These are phyloP conservation scores for Matsumurasca onukii DNA, from an alignment of 1,140 invertebrate genomes.

Conservation along the genomic window DNA sequence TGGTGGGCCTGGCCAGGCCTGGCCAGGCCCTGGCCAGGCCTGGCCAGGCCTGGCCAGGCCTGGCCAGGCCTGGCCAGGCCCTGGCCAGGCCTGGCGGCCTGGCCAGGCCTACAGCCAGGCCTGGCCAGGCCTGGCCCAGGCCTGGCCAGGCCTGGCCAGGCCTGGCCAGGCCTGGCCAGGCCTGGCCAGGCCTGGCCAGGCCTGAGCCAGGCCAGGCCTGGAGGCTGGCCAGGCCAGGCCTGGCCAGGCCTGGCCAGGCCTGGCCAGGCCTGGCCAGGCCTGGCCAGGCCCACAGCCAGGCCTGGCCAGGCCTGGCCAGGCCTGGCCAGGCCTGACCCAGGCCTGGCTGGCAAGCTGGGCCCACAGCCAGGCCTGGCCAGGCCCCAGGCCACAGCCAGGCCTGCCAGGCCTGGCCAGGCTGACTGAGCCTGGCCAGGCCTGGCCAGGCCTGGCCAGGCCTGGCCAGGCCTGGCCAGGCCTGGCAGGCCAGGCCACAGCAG, in stretches of 20 bases:
- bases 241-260: neutral
- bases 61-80: constrained; percentile 3
- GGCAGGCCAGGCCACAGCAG: no score
- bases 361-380: constrained; percentile 4
- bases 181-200: no score
- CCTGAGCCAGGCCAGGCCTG: no score
- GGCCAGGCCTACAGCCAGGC: no score
- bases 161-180: constrained; percentile 3
- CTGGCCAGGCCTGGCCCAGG: constrained; percentile 3
- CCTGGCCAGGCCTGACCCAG: neutral
- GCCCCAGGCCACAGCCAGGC: no score
- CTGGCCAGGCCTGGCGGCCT: no score
- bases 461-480: no score
- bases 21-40: neutral
- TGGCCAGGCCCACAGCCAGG: neutral
- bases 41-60: constrained; percentile 3
- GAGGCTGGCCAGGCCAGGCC: neutral
- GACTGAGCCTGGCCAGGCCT: constrained; percentile 4
- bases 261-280: neutral
- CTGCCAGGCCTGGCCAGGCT: constrained; percentile 3
- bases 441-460: constrained; percentile 3
- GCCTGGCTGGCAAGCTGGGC: no score
- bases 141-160: constrained; percentile 3
- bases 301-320: neutral
- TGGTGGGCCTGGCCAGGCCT: constrained; percentile 3